Base-by-base conservation (phyloP, 1,140 invertebrate species). In the Bombus huntii region DNA sequence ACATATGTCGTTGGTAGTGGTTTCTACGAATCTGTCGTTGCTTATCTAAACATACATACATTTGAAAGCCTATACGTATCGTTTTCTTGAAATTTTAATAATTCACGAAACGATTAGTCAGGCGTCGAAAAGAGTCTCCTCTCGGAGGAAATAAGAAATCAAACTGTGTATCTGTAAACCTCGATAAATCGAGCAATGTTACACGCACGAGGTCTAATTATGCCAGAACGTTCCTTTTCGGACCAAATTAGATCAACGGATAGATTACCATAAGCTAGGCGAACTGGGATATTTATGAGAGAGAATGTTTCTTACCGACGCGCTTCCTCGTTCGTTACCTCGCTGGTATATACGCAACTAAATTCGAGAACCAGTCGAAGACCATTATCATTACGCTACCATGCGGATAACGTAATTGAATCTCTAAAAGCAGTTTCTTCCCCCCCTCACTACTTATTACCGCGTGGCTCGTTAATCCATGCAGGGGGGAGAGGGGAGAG, bases 361-460 rank as follows among this genome's bases (percentile, higher is more conserved):
- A 57, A 76, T 37, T 59, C 53, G 34, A 57, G 37, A 25, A 66
- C 65, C n/a, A 66, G 34, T 76, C 31, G 31, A 22, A 42, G n/a
- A n/a, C n/a, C 62, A 78, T 83, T 75, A 83, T 83, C 81, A 34
- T 68, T 77, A 31, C 12, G 31, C 42, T 47, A 68, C 62, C 44
- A 31, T 6, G 44, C 44, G 73, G 81, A 83, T 68, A 78, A 83
- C 65, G 74, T 83, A 83, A 83, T 83, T 83, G 74, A 78, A 83
- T 77, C 62, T 57, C 62, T 34, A 31, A 83, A 53, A 77, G 81
- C 73, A 25, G 44, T 62, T 57, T 70, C 62, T 28, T 39, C n/a
- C 22, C 37, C 37, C 37, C 10, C 10, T 31, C 73, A 62, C 44
- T 12, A 57, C 71, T 83, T 77, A 79, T 84, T 84, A 79, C n/a